Percentiles rank a stretch among this genome's conserved stretches.
phyloP scores from a whole-genome alignment of 1,140 invertebrate genomes.

The Orussus abietinus region DNA sequence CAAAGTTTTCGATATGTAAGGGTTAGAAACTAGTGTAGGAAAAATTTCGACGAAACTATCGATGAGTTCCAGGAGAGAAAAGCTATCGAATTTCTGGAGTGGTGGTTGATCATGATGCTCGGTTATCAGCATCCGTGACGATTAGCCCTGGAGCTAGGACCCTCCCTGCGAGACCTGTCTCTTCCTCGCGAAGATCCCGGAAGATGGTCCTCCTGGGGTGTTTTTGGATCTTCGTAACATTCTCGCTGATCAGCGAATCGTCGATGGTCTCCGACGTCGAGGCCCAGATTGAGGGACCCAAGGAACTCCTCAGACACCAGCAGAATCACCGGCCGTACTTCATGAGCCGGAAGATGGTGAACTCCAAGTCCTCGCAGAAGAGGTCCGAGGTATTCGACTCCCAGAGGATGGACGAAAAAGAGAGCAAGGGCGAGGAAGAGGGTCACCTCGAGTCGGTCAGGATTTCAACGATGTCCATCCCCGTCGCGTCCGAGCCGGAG shows the following conservation, averaged over 20 bases:
- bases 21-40: no score
- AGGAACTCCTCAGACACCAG: conserved; percentile 37
- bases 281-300: conserved; percentile 28
- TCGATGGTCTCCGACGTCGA: conserved; percentile 11
- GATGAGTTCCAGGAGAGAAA: no score
- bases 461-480: background rate
- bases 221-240: no score
- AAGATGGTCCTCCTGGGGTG: no score
- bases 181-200: conserved; percentile 10
- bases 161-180: background rate
- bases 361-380: conserved; percentile 11
- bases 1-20: no score
- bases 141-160: background rate
- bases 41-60: no score
- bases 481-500: conserved; percentile 2
- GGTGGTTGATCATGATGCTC: no score
- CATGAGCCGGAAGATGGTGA: conserved; percentile 37
- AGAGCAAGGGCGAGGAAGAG: background rate
- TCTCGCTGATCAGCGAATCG: conserved; percentile 11
- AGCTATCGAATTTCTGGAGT: no score
- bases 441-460: background rate
- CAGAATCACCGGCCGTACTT: conserved; percentile 38
- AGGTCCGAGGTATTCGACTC: background rate
- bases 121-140: background rate
- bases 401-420: background rate